phyloP scores from a whole-genome alignment of 2,888 invertebrate genomes.

The Tuberolachnus salignus region DNA sequence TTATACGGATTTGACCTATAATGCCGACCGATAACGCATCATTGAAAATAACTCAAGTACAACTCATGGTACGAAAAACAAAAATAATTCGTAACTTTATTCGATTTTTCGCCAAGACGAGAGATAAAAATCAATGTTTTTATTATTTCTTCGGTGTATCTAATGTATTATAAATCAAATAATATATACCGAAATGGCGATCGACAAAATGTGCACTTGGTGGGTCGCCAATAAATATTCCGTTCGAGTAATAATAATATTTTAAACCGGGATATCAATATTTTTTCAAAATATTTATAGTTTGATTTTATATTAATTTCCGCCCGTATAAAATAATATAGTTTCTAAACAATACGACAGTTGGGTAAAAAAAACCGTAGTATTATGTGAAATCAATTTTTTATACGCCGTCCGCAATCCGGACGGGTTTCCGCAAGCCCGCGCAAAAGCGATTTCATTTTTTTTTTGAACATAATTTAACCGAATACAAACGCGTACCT shows the following conservation, averaged over 20 bases:
- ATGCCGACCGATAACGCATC: too few relatives aligned
- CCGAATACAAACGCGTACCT: neutral
- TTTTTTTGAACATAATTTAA: neutral
- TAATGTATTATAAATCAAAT: constrained; percentile 19
- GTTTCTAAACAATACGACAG: too few relatives aligned
- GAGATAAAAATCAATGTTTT: neutral
- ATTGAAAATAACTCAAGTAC: too few relatives aligned
- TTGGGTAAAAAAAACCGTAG: too few relatives aligned
- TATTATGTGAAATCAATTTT: too few relatives aligned
- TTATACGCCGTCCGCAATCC: too few relatives aligned
- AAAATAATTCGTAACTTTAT: neutral
- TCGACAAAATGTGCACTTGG: neutral
- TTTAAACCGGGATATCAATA: constrained; percentile 13
- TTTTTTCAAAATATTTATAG: neutral
- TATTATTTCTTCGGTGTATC: neutral
- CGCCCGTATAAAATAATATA: too few relatives aligned
- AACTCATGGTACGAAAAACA: too few relatives aligned
- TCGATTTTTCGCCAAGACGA: neutral
- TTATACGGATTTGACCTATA: too few relatives aligned
- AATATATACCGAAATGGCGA: neutral
- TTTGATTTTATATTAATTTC: neutral
- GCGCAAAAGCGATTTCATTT: too few relatives aligned
- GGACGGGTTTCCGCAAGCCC: too few relatives aligned
- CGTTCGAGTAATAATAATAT: constrained; percentile 15
- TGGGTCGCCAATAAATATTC: neutral